Evolutionary conservation across 2,797 vertebrate species (phyloP), one percentile per base, ranked within the genome.

Genomic region (Danio tinwini): DNA sequence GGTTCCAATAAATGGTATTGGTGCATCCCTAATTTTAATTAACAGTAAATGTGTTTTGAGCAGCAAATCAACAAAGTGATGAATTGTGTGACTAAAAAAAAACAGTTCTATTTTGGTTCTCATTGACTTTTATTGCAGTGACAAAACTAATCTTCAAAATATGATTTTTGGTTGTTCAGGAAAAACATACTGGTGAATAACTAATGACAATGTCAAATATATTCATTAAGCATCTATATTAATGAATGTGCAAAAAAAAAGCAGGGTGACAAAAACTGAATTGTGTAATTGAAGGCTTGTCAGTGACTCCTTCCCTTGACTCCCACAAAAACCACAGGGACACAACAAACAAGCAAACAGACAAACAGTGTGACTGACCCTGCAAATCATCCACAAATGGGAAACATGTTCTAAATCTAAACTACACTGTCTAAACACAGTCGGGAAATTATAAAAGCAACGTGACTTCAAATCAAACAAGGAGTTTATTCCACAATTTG

Each of bases 281-380:
- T 74, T 29, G 50, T 81, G 42, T 49, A 76, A 76, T 83, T 84
- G 74, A 79, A 82, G 76, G 53, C 74, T 84, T 81, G 82, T 76
- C 87, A 84, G 90, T 86, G 84, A 83, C 76, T 5, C 47, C 78
- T 74, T 67, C 49, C 56, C 64, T 37, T 55, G 49, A 81, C 80
- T 79, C 86, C 90, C 89, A 56, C 85, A 88, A 74, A 88, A 83
- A 84, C 86, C 87, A 82, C 88, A 76, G 74, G 86, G 84, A 88
- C 82, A 88, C 86, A 90, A 88, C 84, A 91, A 81, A 73, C 76
- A 68, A 74, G 69, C 69, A 76, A 89, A 90, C 80, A 87, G 87
- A 87, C n/a, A 29, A 29, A 29, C 29, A 3, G 29, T 29, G 47
- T 85, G 88, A 89, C 85, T 44, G 50, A 42, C 17, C 45, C 50